These are phyloP conservation scores for Xyrichtys novacula DNA, from an alignment of 2,797 vertebrate genomes.

Conservation along the genomic window DNA sequence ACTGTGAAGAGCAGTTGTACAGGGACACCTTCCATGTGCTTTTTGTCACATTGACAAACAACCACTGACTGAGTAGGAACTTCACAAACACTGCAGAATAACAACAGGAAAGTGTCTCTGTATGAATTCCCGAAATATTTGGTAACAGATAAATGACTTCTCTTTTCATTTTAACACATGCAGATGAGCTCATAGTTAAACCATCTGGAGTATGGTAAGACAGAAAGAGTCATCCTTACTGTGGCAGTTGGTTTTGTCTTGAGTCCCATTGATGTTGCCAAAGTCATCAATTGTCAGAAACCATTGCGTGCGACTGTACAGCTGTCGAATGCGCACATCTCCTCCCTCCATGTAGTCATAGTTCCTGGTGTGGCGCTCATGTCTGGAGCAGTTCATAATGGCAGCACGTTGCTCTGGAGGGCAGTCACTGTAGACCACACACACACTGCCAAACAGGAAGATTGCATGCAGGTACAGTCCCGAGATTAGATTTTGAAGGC, in stretches of 20 bases:
- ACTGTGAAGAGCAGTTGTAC: constrained; percentile 40
- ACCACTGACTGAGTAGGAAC: constrained; percentile 33
- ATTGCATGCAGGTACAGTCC: constrained; percentile 94
- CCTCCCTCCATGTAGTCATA: constrained; percentile 99
- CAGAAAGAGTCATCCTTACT: constrained; percentile 87
- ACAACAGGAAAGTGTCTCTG: too few relatives aligned
- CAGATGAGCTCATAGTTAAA: background rate
- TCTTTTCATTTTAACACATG: background rate
- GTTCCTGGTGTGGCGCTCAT: constrained; percentile 96
- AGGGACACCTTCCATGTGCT: constrained; percentile 63
- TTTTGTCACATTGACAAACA: constrained; percentile 47
- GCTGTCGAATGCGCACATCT: constrained; percentile 96
- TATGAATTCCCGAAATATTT: constrained; percentile 5
- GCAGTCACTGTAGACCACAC: constrained; percentile 94
- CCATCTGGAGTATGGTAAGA: constrained; percentile 1
- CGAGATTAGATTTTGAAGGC: constrained; percentile 96
- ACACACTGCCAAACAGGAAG: constrained; percentile 92
- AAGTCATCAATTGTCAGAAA: constrained; percentile 96
- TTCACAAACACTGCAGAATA: background rate
- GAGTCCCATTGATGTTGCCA: constrained; percentile 95
- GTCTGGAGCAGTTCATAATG: constrained; percentile 97
- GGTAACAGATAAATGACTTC: background rate
- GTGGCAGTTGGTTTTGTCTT: constrained; percentile 95
- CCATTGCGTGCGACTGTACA: constrained; percentile 98
- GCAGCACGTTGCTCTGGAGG: constrained; percentile 94